Evolutionary conservation across 2,888 invertebrate species (phyloP), one percentile per base, ranked within the genome.

Genomic region (Neoascia interrupta): DNA sequence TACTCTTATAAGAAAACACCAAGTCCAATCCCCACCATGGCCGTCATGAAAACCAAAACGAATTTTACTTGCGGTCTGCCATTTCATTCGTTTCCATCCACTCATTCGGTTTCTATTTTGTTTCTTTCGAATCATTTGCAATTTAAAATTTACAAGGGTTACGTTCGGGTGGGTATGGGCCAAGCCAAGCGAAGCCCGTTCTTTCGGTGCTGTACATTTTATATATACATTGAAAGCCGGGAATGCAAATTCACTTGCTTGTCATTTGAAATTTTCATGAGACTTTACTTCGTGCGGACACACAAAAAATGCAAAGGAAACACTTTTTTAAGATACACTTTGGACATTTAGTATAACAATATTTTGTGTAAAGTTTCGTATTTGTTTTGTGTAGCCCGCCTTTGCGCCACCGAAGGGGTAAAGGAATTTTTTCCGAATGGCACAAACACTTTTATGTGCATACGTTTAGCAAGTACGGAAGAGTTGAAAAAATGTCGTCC

Each of bases 181-280:
- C 60, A 73, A 73, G 79, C 68, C 79, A 72, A 79, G 47, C 66
- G 47, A 21, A 47, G 47, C 51, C 26, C 31, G 8, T 43, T n/a
- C n/a, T n/a, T n/a, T n/a, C n/a, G n/a, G n/a, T n/a, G n/a, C 41
- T 18, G 54, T 41, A 64, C 53, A 66, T 31, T n/a, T n/a, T n/a
- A 31, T 31, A 31, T 13, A 23, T 16, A 19, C 64, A 64, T 56
- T 73, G 36, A 13, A 36, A 54, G 43, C 49, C 47, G 28, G 28
- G 47, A 60, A 79, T 79, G 79, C 79, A 79, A 79, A 73, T 72
- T 61, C 66, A 45, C 51, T 68, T 28, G 66, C 61, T 73, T 79
- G 66, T 63, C 56, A 37, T 61, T 66, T 79, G 73, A 79, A 79
- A 79, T 68, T 79, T 79, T 79, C 79, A 79, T 79, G 73, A 79